phyloP scores from a whole-genome alignment of 2,797 vertebrate species.

The Pipistrellus kuhlii region DNA sequence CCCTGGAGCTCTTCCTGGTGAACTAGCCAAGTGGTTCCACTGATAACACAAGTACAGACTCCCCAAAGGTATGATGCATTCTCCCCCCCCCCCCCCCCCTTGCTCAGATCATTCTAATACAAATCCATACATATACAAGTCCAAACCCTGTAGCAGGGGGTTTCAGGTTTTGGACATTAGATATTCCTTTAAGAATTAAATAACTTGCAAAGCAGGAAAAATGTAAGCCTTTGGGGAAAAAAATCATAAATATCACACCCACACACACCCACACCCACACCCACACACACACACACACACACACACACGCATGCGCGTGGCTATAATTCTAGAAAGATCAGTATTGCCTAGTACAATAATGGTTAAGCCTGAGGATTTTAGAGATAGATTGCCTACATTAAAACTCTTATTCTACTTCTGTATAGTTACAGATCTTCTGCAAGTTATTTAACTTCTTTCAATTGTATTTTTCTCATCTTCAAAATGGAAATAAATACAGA shows the following conservation, averaged over 20 bases:
- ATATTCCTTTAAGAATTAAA: background rate
- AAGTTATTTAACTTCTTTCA: background rate
- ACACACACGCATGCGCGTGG: rapidly evolving
- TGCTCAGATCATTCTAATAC: background rate
- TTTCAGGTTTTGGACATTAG: slow-evolving; percentile 1
- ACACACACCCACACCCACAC: background rate
- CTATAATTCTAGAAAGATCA: slow-evolving; percentile 28
- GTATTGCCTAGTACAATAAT: background rate
- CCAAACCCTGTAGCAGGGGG: background rate
- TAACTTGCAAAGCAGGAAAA: slow-evolving; percentile 11
- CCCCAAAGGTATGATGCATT: background rate
- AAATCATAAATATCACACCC: background rate
- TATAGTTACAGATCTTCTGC: background rate
- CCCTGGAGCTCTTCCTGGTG: background rate
- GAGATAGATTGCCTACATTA: background rate
- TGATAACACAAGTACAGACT: background rate
- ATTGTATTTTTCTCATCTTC: slow-evolving; percentile 31
- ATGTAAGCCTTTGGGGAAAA: background rate
- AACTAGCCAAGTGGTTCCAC: background rate
- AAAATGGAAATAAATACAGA: slow-evolving; percentile 15
- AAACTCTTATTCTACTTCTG: background rate
- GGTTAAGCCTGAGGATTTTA: background rate
- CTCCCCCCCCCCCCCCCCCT: no score
- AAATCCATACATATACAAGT: background rate
- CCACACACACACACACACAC: background rate